Percentiles rank a stretch among this genome's conserved stretches.
Conservation (phyloP, 2,888 invertebrate genomes). For the Caenorhabditis sp. region DNA sequence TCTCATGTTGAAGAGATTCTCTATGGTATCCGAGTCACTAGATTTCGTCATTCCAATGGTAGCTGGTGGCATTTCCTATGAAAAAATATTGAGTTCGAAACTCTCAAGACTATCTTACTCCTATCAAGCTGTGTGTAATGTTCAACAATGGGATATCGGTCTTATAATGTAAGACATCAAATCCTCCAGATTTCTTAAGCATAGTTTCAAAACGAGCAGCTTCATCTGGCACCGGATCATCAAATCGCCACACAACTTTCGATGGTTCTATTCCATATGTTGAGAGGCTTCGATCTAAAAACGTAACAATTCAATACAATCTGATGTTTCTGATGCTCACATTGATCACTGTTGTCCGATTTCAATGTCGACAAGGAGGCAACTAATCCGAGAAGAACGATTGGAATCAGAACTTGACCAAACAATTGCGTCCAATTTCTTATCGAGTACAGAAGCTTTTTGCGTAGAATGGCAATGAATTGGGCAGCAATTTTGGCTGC, state of each 20-base stretch:
- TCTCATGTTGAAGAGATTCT: slow-evolving; percentile 45
- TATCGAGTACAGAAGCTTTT: slow-evolving; percentile 56
- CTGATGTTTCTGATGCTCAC: slow-evolving; percentile 34
- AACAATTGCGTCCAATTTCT: slow-evolving; percentile 66
- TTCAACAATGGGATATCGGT: slow-evolving; percentile 13
- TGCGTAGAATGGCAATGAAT: slow-evolving; percentile 57
- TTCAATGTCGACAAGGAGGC: slow-evolving; percentile 48
- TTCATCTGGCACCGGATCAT: slow-evolving; percentile 16
- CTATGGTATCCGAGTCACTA: not conserved
- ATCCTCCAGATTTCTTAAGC: slow-evolving; percentile 15
- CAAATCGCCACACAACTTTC: slow-evolving; percentile 49
- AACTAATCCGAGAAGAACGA: slow-evolving; percentile 62
- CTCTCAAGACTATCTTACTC: slow-evolving; percentile 4
- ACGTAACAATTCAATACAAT: not conserved
- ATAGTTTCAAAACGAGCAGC: slow-evolving; percentile 27
- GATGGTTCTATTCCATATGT: slow-evolving; percentile 39
- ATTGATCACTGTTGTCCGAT: slow-evolving; percentile 56
- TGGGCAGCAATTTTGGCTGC: slow-evolving; percentile 35
- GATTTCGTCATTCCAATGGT: slow-evolving; percentile 37
- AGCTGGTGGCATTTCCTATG: slow-evolving; percentile 61
- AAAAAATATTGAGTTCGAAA: not conserved
- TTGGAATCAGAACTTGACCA: slow-evolving; percentile 66
- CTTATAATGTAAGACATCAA: slow-evolving; percentile 23
- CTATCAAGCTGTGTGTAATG: slow-evolving; percentile 42
- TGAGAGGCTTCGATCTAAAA: slow-evolving; percentile 36